These are phyloP conservation scores for Crotophaga sulcirostris DNA, from an alignment of 2,113 vertebrate genomes.

Conservation along the genomic window DNA sequence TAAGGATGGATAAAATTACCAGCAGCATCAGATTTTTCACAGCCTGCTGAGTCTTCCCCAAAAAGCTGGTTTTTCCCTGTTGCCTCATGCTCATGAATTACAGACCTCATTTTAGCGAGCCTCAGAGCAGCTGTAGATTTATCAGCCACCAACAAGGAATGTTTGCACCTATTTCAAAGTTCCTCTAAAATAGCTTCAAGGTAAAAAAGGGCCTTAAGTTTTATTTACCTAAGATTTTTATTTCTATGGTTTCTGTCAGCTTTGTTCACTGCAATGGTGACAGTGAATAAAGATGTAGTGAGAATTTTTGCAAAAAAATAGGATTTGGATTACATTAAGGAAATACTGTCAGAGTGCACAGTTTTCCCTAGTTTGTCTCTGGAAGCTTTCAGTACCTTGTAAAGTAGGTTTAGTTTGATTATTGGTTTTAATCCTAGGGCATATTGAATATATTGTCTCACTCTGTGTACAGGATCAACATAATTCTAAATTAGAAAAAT, in stretches of 20 bases:
- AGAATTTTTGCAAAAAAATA: background rate
- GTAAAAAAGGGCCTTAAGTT: background rate
- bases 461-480: background rate
- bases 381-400: background rate
- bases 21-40: background rate
- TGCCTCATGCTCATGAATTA: background rate
- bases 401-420: background rate
- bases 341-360: background rate
- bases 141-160: background rate
- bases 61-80: background rate
- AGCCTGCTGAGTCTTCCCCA: background rate
- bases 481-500: background rate
- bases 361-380: background rate
- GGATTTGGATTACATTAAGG: background rate
- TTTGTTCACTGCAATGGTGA: background rate
- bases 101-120: background rate
- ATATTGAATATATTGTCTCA: background rate
- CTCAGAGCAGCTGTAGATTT: background rate
- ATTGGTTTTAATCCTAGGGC: background rate
- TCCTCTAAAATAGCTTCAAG: background rate
- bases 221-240: background rate
- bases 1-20: background rate
- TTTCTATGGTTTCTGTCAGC: background rate
- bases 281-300: background rate
- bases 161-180: background rate